Conservation (phyloP, 2,113 vertebrate species). For the Cyprinodon variegatus region DNA sequence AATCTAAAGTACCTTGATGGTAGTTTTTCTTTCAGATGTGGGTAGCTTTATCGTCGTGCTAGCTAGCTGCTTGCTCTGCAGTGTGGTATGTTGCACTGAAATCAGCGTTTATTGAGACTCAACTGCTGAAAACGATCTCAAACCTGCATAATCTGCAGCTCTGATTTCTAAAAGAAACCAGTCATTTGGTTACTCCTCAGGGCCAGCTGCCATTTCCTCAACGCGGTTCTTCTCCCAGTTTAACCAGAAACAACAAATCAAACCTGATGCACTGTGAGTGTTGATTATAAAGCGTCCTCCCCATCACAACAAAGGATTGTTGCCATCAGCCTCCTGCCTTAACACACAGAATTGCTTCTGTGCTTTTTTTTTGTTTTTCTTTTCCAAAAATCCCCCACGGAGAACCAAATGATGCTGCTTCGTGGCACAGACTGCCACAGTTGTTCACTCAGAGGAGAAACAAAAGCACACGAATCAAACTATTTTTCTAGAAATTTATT, state of each 20-base stretch:
- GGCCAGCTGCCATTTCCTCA: slow-evolving; percentile 43
- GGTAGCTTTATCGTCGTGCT: slow-evolving; percentile 67
- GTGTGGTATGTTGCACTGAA: slow-evolving; percentile 69
- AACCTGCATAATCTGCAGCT: slow-evolving; percentile 28
- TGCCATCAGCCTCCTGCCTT: slow-evolving; percentile 73
- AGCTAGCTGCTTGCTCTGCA: slow-evolving; percentile 72
- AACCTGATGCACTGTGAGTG: slow-evolving; percentile 64
- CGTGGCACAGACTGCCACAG: slow-evolving; percentile 33
- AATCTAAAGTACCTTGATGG: slow-evolving; percentile 61
- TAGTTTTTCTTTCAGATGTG: slow-evolving; percentile 63
- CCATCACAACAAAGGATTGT: slow-evolving; percentile 54
- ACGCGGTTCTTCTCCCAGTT: slow-evolving; percentile 41
- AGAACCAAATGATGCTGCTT: slow-evolving; percentile 55
- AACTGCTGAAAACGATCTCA: background rate
- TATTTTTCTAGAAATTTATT: slow-evolving; percentile 72
- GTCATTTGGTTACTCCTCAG: slow-evolving; percentile 66
- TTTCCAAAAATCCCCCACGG: slow-evolving; percentile 23
- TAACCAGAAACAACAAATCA: slow-evolving; percentile 16
- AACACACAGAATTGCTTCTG: slow-evolving; percentile 54
- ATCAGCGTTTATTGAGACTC: slow-evolving; percentile 28
- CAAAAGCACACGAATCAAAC: slow-evolving; percentile 50
- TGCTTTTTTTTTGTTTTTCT: background rate
- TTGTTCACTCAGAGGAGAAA: slow-evolving; percentile 53
- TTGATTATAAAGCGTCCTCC: slow-evolving; percentile 30
- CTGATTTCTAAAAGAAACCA: slow-evolving; percentile 9